Evolutionary conservation across 2,888 invertebrate species (phyloP).

Genomic region (Phlogophora meticulosa): DNA sequence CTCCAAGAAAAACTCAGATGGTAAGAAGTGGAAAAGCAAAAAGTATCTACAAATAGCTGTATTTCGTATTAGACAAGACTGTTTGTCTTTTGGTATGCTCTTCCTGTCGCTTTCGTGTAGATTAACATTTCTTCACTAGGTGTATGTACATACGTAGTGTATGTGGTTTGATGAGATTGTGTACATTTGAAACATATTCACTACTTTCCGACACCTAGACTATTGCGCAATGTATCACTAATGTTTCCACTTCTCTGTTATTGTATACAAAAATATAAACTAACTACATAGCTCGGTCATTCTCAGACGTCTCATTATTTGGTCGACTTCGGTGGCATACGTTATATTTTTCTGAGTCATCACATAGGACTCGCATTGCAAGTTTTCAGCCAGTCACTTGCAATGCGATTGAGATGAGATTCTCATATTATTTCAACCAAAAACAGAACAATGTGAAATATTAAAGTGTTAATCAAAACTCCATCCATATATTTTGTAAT

Average conservation of each 20-base stretch:
- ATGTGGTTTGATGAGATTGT: conserved; percentile 69
- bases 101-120: conserved; percentile 84
- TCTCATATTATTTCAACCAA: too few species aligned
- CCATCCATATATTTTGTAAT: too few species aligned
- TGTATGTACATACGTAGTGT: conserved; percentile 70
- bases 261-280: conserved; percentile 60
- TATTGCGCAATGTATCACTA: conserved; percentile 66
- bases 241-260: conserved; percentile 65
- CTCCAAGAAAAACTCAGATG: conserved; percentile 96
- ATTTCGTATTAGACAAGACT: conserved; percentile 77
- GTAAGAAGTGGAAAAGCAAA: conserved; percentile 91
- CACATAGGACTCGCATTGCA: too few species aligned
- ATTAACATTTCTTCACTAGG: conserved; percentile 72
- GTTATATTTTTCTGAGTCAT: too few species aligned
- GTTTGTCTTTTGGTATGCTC: conserved; percentile 80
- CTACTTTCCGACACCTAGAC: conserved; percentile 67
- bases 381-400: too few species aligned
- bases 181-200: conserved; percentile 65
- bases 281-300: conserved; percentile 45
- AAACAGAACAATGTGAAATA: too few species aligned
- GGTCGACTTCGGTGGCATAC: too few species aligned
- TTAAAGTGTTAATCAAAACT: too few species aligned
- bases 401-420: too few species aligned
- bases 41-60: conserved; percentile 71
- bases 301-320: not conserved